Evolutionary conservation across 2,113 vertebrate species (phyloP).

Genomic region (Dendrocopos noguchii): DNA sequence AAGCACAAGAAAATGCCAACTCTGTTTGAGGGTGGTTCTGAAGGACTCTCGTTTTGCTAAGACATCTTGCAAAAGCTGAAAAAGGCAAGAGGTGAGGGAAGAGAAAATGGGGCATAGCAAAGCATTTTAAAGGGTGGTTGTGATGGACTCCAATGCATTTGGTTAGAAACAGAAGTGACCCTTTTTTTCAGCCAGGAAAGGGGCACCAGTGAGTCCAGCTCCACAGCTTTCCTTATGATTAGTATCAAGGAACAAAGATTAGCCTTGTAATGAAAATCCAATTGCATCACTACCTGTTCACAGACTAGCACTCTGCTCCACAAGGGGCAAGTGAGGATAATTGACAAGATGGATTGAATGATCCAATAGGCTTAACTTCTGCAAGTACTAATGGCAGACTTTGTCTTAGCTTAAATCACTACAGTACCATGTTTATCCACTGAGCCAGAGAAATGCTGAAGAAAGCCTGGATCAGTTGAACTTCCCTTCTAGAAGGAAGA

Average conservation of each 20-base stretch:
- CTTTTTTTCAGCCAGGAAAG: not conserved
- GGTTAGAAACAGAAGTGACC: not conserved
- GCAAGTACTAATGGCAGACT: not conserved
- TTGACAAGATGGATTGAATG: not conserved
- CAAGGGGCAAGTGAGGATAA: not conserved
- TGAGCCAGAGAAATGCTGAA: not conserved
- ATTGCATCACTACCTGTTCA: not conserved
- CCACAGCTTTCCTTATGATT: not conserved
- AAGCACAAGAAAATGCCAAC: not conserved
- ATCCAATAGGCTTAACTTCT: conserved; percentile 10
- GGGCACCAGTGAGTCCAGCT: rapidly evolving
- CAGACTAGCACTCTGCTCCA: not conserved
- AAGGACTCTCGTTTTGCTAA: not conserved
- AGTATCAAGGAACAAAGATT: not conserved
- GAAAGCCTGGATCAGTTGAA: not conserved
- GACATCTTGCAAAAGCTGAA: not conserved
- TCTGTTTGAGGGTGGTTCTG: not conserved
- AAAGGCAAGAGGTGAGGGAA: not conserved
- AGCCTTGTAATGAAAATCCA: conserved; percentile 35
- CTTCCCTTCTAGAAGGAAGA: not conserved
- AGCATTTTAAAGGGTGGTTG: not conserved
- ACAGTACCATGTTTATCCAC: not conserved
- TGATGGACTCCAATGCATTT: not conserved
- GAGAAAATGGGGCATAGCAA: not conserved
- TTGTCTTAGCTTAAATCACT: not conserved